phyloP scores from a whole-genome alignment of 2,113 vertebrate genomes.

The Gallinago undulata region DNA sequence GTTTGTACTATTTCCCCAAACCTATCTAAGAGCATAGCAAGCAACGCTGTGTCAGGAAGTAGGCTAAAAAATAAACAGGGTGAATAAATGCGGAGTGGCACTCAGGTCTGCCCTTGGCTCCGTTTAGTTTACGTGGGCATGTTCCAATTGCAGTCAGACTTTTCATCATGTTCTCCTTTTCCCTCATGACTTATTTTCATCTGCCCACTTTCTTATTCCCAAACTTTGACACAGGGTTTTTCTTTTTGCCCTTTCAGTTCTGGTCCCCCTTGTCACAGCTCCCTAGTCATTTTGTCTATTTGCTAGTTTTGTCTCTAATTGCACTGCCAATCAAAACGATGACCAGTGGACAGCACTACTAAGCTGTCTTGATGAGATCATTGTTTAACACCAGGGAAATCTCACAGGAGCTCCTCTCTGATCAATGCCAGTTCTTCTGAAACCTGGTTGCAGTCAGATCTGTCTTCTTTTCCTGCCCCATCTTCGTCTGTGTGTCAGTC shows the following conservation, averaged over 20 bases:
- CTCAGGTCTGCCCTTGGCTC: neutral
- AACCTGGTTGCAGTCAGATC: neutral
- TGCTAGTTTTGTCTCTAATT: neutral
- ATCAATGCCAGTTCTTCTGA: neutral
- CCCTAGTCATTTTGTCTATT: neutral
- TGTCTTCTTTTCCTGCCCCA: neutral
- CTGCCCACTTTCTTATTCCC: neutral
- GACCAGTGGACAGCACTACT: neutral
- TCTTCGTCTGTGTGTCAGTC: neutral
- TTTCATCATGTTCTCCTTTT: neutral
- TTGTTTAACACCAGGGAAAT: neutral
- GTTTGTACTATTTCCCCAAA: neutral
- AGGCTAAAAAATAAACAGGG: neutral
- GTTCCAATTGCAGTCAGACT: neutral
- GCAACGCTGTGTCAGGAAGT: neutral
- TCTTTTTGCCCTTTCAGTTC: neutral
- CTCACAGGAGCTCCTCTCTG: neutral
- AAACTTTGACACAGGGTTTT: neutral
- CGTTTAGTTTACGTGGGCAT: neutral
- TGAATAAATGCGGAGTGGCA: neutral
- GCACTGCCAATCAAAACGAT: neutral
- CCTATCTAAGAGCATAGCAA: neutral
- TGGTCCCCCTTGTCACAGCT: neutral
- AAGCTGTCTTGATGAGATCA: neutral
- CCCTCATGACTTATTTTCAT: neutral